Percentiles rank a stretch among this genome's conserved stretches.
These are phyloP conservation scores for human (Homo sapiens) DNA, from an alignment of 2,113 vertebrate genomes.

Conservation along the genomic window GRCh38 chr3:122828501-122829000, in stretches of 20 bases:
- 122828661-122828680: not conserved
- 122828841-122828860: constrained; percentile 20
- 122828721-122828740: not conserved
- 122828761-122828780: constrained; percentile 29
- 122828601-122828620: not conserved
- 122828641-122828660: not conserved
- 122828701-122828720: not conserved
- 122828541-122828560: not conserved
- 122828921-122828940: not conserved
- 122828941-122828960: not conserved
- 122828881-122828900: constrained; percentile 5
- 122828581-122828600: not conserved
- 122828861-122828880: not conserved
- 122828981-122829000: not conserved
- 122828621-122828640: not conserved
- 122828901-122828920: not conserved
- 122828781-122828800: not conserved
- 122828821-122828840: constrained; percentile 32
- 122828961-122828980: not conserved
- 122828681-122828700: not conserved
- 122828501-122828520: not conserved
- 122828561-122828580: not conserved
- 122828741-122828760: not conserved
- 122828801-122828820: not conserved
- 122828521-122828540: not conserved